These are phyloP conservation scores for Ypsolopha sequella DNA, from an alignment of 2,888 invertebrate genomes.

Conservation along the genomic window DNA sequence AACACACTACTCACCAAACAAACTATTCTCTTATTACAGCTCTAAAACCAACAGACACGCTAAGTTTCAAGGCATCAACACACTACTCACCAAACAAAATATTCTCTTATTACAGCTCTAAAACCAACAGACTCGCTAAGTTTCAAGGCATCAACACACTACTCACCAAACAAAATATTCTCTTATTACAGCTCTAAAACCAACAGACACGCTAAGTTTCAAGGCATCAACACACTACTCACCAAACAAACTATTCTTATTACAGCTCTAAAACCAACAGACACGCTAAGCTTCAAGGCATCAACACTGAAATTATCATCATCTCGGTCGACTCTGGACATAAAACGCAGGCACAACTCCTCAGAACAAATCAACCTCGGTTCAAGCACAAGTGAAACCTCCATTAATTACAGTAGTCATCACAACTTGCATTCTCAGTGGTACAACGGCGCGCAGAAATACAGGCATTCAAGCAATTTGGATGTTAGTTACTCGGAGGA, in stretches of 20 bases:
- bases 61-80: constrained; percentile 33
- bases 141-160: constrained; percentile 38
- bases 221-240: constrained; percentile 44
- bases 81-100: no score
- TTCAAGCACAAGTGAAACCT: constrained; percentile 31
- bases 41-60: constrained; percentile 37
- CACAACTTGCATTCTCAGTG: constrained; percentile 50
- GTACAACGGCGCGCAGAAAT: constrained; percentile 40
- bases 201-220: constrained; percentile 27
- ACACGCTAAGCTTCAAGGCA: constrained; percentile 31
- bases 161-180: no score
- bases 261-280: constrained; percentile 43
- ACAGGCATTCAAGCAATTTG: constrained; percentile 52
- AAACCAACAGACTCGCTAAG: constrained; percentile 35
- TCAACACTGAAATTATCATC: constrained; percentile 46
- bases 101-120: constrained; percentile 31
- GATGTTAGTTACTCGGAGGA: constrained; percentile 75
- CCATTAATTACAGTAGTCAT: constrained; percentile 58
- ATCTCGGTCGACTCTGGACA: constrained; percentile 57
- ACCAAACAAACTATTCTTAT: constrained; percentile 13
- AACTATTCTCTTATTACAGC: constrained; percentile 29
- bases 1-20: no score
- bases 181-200: constrained; percentile 39
- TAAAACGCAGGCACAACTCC: constrained; percentile 68
- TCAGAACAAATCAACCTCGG: constrained; percentile 46